phyloP scores from a whole-genome alignment of 2,113 vertebrate species.

The Gymnocephalus cernua region DNA sequence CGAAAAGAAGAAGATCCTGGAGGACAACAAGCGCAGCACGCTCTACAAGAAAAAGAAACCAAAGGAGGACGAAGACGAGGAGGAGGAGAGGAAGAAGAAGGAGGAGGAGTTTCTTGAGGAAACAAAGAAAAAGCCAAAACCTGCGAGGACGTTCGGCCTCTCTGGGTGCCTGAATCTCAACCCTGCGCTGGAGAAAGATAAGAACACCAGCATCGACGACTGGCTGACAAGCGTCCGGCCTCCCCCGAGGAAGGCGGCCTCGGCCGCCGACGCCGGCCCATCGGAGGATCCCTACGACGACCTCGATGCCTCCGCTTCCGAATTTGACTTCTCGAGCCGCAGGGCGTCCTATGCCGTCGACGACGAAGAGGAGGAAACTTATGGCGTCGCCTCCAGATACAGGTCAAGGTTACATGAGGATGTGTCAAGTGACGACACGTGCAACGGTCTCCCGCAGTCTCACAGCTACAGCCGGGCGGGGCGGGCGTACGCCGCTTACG shows the following conservation, averaged over 20 bases:
- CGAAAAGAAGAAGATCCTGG: conserved; percentile 91
- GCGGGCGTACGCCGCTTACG: conserved; percentile 61
- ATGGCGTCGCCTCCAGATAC: conserved; percentile 79
- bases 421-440: conserved; percentile 60
- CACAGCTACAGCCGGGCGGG: conserved; percentile 43
- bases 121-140: conserved; percentile 66
- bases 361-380: conserved; percentile 77
- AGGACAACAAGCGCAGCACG: conserved; percentile 93
- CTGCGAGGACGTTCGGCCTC: conserved; percentile 70
- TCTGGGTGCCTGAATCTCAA: conserved; percentile 79
- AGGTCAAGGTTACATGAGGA: conserved; percentile 79
- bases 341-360: conserved; percentile 76
- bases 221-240: conserved; percentile 90
- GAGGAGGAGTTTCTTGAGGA: conserved; percentile 79
- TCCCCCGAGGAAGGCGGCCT: conserved; percentile 77
- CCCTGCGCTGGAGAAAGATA: conserved; percentile 71
- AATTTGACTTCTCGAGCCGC: conserved; percentile 85
- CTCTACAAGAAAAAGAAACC: conserved; percentile 95
- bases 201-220: conserved; percentile 82
- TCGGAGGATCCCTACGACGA: conserved; percentile 69
- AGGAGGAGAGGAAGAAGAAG: conserved; percentile 63
- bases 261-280: conserved; percentile 59
- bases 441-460: conserved; percentile 74
- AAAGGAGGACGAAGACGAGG: conserved; percentile 83
- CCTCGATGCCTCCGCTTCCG: conserved; percentile 82